Evolutionary conservation across 2,113 vertebrate species (phyloP).

Genomic region (Oncorhynchus keta): DNA sequence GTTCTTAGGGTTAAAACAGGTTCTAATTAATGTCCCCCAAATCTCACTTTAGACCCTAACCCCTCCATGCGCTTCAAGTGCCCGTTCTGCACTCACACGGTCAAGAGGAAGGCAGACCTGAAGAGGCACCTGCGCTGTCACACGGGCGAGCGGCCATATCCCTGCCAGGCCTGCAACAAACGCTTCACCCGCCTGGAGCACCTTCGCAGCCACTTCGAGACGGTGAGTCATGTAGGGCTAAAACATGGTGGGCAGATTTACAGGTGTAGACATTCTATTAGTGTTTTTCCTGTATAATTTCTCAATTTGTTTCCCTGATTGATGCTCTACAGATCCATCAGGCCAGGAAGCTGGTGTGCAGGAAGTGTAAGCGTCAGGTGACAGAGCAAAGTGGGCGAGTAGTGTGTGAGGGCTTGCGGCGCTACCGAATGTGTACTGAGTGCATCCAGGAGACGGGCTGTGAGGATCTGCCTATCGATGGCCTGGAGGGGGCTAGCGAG

Average conservation of each 20-base stretch:
- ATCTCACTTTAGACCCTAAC: slow-evolving; percentile 78
- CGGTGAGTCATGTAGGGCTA: slow-evolving; percentile 71
- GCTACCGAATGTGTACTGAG: slow-evolving; percentile 88
- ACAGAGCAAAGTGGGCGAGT: slow-evolving; percentile 92
- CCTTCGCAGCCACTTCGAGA: slow-evolving; percentile 95
- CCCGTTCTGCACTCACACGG: slow-evolving; percentile 94
- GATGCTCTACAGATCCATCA: slow-evolving; percentile 88
- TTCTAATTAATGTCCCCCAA: not conserved
- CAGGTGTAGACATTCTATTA: not conserved
- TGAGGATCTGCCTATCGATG: slow-evolving; percentile 82
- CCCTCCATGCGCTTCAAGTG: slow-evolving; percentile 94
- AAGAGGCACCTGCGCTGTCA: slow-evolving; percentile 97
- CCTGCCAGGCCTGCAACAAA: slow-evolving; percentile 94
- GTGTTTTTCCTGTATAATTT: not conserved
- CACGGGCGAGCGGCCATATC: slow-evolving; percentile 93
- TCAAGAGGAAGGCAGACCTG: slow-evolving; percentile 95
- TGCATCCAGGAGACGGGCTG: slow-evolving; percentile 91
- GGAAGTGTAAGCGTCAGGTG: slow-evolving; percentile 92
- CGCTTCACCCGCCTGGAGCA: slow-evolving; percentile 95
- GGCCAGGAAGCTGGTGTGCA: slow-evolving; percentile 94
- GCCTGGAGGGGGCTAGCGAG: slow-evolving; percentile 70
- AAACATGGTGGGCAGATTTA: not conserved
- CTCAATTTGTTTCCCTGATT: not conserved
- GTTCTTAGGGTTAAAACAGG: not conserved
- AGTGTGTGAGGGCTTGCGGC: slow-evolving; percentile 89